Base-by-base conservation (phyloP, 2,797 vertebrate genomes). In the Diceros bicornis region DNA sequence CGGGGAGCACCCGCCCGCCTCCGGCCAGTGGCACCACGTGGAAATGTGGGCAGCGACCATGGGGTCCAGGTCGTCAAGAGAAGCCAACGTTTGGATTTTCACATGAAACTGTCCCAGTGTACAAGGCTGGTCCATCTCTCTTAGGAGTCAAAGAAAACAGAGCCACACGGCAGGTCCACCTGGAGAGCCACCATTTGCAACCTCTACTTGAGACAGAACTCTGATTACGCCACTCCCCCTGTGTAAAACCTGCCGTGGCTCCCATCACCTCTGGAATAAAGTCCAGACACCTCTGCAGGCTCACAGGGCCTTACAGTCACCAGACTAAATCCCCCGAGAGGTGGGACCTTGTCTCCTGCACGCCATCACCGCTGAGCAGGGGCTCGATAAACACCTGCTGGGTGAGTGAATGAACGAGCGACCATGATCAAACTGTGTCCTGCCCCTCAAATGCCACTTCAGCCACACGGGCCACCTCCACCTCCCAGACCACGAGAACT, bases 401-500 rank as follows among this genome's bases (percentile, higher is more conserved):
- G 25, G 29, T 6, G 37, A 29, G 55, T 4, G 8, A n/a, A 32
- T 14, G 1, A 2, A 2, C 8, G 23, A 4, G 3, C 0, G 0
- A 37, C 20, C 4, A 1, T 1, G 4, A 50, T 1, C 1, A 1
- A 37, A 37, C 55, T 27, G 9, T 0, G 10, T 72, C 27, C 32
- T 0, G 1, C n/a, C 55, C 27, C 62, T 37, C 2, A 6, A n/a
- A 59, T 34, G 2, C 34, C 11, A 25, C 78, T 89, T 34, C 87
- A 72, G 94, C 57, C 78, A 11, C 41, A 13, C 0, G 0, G 72
- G 59, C 52, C 16, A 4, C 21, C 2, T 9, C 44, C 55, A 37
- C 1, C 4, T 5, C n/a, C 25, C 25, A 12, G 5, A 37, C 50
- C 12, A 1, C 6, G 9, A 2, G 29, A 7, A 17, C 27, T 29